Conservation (phyloP, 2,113 vertebrate species). For the Probosciger aterrimus region DNA sequence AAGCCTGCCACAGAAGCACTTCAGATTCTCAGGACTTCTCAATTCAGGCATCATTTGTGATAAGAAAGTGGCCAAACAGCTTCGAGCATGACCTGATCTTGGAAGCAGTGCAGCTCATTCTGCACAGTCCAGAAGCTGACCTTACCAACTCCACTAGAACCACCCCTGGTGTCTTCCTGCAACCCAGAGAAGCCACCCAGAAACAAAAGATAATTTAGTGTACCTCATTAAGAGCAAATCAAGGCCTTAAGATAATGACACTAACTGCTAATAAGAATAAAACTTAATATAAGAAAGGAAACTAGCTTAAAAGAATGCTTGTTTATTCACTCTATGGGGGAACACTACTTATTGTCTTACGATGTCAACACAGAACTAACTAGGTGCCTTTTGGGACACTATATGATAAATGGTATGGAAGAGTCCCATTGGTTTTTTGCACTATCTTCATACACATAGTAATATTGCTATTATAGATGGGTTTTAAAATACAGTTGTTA, state of each 20-base stretch:
- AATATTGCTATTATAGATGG: background rate
- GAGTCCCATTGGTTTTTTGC: background rate
- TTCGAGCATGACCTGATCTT: background rate
- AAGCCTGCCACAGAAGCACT: background rate
- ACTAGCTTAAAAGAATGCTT: background rate
- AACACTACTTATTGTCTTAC: background rate
- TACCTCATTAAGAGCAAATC: background rate
- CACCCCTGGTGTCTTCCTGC: background rate
- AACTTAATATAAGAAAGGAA: background rate
- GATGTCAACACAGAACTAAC: background rate
- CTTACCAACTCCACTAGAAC: background rate
- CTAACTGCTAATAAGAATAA: background rate
- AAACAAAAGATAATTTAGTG: background rate
- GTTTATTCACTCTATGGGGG: background rate
- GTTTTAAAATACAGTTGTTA: background rate
- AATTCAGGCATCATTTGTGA: rapidly evolving
- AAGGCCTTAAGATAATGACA: background rate
- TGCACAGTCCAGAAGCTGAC: background rate
- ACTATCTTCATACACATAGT: background rate
- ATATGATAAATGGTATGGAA: background rate
- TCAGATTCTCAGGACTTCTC: background rate
- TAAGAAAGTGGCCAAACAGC: background rate
- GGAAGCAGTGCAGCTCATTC: background rate
- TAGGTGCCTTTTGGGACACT: background rate
- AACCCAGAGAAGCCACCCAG: background rate